These are phyloP conservation scores for Clinocottus analis DNA, from an alignment of 2,113 vertebrate genomes.

Conservation along the genomic window DNA sequence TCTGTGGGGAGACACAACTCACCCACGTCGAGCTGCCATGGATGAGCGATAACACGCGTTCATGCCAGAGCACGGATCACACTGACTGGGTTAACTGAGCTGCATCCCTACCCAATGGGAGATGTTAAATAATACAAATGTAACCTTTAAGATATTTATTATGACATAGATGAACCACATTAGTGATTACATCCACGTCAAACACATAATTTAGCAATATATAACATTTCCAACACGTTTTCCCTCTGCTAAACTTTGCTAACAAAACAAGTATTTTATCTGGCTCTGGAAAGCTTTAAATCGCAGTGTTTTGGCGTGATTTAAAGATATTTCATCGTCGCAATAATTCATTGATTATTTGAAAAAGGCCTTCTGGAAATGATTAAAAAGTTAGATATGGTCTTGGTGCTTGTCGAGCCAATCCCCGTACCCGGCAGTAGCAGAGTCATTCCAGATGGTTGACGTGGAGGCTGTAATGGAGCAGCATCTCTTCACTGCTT, in stretches of 20 bases:
- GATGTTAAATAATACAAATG: not conserved
- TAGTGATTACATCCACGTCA: not conserved
- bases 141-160: not conserved
- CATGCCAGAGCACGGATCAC: slow-evolving; percentile 2
- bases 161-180: not conserved
- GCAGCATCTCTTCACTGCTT: slow-evolving; percentile 47
- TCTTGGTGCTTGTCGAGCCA: slow-evolving; percentile 10
- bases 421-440: slow-evolving; percentile 28
- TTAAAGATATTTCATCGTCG: not conserved
- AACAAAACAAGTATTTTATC: not conserved
- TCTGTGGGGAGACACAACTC: slow-evolving; percentile 50
- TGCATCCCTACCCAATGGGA: not conserved
- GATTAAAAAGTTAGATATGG: not conserved
- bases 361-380: not conserved
- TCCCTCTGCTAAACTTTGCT: not conserved
- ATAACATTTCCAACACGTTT: slow-evolving; percentile 4
- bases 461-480: slow-evolving; percentile 53
- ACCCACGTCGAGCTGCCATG: slow-evolving; percentile 31
- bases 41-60: slow-evolving; percentile 43
- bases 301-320: not conserved
- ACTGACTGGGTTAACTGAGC: slow-evolving; percentile 18
- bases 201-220: slow-evolving; percentile 6
- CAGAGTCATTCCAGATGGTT: slow-evolving; percentile 62
- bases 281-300: not conserved
- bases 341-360: not conserved